Percentiles rank a stretch among this genome's conserved stretches.
These are phyloP conservation scores for Julus scandinavius DNA, from an alignment of 2,888 invertebrate genomes.

Conservation along the genomic window DNA sequence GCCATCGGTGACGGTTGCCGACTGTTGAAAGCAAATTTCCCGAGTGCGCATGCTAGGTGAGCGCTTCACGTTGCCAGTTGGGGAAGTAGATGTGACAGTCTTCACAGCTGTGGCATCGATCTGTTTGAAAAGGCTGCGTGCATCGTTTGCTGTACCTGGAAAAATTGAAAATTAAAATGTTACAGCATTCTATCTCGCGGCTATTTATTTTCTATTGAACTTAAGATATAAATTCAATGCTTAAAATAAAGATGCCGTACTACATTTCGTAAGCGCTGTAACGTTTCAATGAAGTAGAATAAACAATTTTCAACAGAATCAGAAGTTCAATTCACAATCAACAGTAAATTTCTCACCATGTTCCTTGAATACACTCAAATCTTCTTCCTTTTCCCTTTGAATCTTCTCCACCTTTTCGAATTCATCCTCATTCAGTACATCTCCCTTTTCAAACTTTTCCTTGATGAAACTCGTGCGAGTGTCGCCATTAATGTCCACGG, in stretches of 20 bases:
- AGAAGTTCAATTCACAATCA: too few species aligned
- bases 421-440: slow-evolving; percentile 63
- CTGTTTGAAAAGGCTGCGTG: slow-evolving; percentile 85
- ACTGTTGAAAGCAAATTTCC: slow-evolving; percentile 29
- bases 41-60: slow-evolving; percentile 57
- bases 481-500: slow-evolving; percentile 69
- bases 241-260: too few species aligned
- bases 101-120: slow-evolving; percentile 81
- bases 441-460: slow-evolving; percentile 71
- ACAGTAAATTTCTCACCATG: slow-evolving; percentile 70
- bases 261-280: too few species aligned
- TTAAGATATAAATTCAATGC: too few species aligned
- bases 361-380: slow-evolving; percentile 80
- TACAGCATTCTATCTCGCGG: neutral
- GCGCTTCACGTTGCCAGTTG: slow-evolving; percentile 57
- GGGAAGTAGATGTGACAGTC: slow-evolving; percentile 67
- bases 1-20: slow-evolving; percentile 64
- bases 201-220: too few species aligned
- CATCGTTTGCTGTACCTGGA: slow-evolving; percentile 85
- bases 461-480: slow-evolving; percentile 59
- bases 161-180: neutral
- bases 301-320: too few species aligned
- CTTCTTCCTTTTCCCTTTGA: slow-evolving; percentile 73
- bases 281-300: too few species aligned
- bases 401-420: slow-evolving; percentile 68